These are phyloP conservation scores for Sphenopsis melanotis DNA, from an alignment of 2,797 vertebrate genomes.

Conservation along the genomic window DNA sequence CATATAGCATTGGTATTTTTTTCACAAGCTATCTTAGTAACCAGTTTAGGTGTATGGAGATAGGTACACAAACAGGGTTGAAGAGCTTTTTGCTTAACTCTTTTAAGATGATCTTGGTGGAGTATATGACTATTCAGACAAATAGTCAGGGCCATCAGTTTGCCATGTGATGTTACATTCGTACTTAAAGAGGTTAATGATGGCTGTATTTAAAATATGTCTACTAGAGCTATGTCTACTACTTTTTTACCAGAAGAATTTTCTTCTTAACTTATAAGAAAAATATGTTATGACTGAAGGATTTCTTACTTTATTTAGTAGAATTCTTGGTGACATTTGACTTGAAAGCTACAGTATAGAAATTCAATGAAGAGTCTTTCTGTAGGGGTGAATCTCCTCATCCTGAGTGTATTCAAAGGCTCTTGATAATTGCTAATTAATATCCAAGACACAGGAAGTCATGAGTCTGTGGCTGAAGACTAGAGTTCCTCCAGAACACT, in stretches of 20 bases:
- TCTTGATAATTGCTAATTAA: background rate
- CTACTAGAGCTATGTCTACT: background rate
- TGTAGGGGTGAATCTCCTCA: background rate
- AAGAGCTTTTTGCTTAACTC: background rate
- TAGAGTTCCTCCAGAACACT: background rate
- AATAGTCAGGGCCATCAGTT: background rate
- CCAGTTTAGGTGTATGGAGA: background rate
- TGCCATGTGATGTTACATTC: background rate
- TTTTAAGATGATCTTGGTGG: background rate
- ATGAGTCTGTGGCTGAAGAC: background rate
- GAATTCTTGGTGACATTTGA: background rate
- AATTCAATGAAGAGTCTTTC: background rate
- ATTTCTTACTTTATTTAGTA: background rate
- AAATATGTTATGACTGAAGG: background rate
- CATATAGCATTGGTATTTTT: background rate
- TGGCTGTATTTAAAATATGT: background rate
- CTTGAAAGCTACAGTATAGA: background rate
- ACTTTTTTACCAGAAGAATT: background rate
- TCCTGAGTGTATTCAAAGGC: background rate
- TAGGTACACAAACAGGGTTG: background rate
- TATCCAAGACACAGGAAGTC: background rate
- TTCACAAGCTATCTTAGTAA: background rate
- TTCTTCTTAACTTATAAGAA: background rate
- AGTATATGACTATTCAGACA: background rate
- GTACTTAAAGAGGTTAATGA: background rate